phyloP scores from a whole-genome alignment of 2,113 vertebrate genomes.

The Limnothrissa miodon region DNA sequence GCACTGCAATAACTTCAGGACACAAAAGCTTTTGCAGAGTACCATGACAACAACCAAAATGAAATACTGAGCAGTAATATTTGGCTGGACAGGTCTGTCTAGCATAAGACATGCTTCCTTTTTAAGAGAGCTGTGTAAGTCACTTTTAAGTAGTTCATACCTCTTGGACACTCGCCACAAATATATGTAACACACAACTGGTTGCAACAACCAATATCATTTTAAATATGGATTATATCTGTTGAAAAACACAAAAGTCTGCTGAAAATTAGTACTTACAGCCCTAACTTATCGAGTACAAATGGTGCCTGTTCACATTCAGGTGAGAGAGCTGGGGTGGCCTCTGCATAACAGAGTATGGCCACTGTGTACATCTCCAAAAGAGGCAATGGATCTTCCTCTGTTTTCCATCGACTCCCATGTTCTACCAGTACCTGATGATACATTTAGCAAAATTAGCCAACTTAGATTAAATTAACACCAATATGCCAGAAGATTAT shows the following conservation, averaged over 20 bases:
- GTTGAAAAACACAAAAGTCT: background rate
- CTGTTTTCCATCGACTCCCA: constrained; percentile 92
- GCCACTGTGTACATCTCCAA: constrained; percentile 94
- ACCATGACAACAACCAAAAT: too few relatives aligned
- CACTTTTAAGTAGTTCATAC: background rate
- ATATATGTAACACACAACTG: background rate
- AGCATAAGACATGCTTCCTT: background rate
- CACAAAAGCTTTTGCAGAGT: too few relatives aligned
- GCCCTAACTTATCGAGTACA: constrained; percentile 95
- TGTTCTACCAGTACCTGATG: constrained; percentile 92
- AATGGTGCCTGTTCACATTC: constrained; percentile 96
- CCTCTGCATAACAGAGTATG: constrained; percentile 90
- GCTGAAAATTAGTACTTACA: constrained; percentile 79
- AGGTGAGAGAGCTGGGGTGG: constrained; percentile 87
- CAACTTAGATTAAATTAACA: background rate
- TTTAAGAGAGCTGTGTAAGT: background rate
- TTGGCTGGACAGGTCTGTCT: too few relatives aligned
- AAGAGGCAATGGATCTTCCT: constrained; percentile 91
- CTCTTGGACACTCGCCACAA: background rate
- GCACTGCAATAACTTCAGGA: too few relatives aligned
- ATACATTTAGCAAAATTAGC: background rate
- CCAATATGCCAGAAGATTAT: background rate
- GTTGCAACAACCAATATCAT: background rate
- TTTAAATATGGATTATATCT: background rate
- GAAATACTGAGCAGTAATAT: too few relatives aligned